These are phyloP conservation scores for Heliconius nattereri DNA, from an alignment of 1,140 invertebrate genomes.

Conservation along the genomic window DNA sequence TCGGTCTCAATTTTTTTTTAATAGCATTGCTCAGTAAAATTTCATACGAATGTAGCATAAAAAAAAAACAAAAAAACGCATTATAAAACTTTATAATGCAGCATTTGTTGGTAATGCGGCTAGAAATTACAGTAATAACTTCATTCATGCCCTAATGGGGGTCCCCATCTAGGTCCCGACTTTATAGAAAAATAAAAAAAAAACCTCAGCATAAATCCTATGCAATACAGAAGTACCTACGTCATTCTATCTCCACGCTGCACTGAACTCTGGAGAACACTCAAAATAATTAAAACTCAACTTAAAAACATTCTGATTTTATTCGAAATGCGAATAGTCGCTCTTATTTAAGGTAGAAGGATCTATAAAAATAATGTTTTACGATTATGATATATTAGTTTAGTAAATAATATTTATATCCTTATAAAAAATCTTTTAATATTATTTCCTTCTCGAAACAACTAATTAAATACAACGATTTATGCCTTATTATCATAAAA, in stretches of 20 bases:
- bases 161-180: slow-evolving; percentile 16
- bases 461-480: background rate
- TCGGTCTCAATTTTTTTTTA: background rate
- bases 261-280: slow-evolving; percentile 31
- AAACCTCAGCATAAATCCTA: slow-evolving; percentile 22
- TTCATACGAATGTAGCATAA: background rate
- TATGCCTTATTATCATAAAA: background rate
- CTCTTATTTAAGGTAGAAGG: background rate
- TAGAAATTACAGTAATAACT: slow-evolving; percentile 16
- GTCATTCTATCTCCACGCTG: slow-evolving; percentile 34
- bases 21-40: background rate
- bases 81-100: slow-evolving; percentile 12
- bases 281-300: slow-evolving; percentile 39
- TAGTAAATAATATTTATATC: background rate
- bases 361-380: background rate
- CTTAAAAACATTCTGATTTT: slow-evolving; percentile 28
- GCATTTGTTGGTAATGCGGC: slow-evolving; percentile 6
- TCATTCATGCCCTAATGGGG: slow-evolving; percentile 11
- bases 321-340: slow-evolving; percentile 19
- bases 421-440: background rate
- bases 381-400: background rate
- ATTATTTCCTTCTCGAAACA: background rate
- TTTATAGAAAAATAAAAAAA: slow-evolving; percentile 21
- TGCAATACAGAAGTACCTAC: slow-evolving; percentile 27
- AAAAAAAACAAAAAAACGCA: background rate